phyloP scores from a whole-genome alignment of 2,113 vertebrate species.

The Ploceus nigricollis region DNA sequence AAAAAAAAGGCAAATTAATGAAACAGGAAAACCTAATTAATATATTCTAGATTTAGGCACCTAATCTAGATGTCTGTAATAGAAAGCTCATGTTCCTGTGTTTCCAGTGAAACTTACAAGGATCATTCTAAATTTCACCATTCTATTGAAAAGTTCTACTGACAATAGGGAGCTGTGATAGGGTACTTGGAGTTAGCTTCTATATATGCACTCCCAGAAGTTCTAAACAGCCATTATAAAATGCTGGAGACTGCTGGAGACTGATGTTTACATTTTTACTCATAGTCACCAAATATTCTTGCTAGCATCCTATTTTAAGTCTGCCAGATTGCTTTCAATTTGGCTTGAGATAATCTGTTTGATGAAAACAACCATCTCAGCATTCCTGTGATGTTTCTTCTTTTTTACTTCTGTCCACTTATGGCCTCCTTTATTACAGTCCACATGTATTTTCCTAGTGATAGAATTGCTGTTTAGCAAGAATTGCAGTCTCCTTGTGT shows the following conservation, averaged over 20 bases:
- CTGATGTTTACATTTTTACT: slow-evolving; percentile 10
- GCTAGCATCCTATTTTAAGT: neutral
- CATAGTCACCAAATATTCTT: neutral
- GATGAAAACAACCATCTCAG: neutral
- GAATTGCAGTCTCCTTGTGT: neutral
- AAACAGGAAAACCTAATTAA: neutral
- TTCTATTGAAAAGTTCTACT: neutral
- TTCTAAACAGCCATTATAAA: neutral
- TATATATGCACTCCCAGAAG: neutral
- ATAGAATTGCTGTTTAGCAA: neutral
- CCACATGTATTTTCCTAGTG: neutral
- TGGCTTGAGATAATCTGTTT: neutral
- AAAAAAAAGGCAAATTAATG: neutral
- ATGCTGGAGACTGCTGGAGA: neutral
- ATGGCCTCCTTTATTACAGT: neutral
- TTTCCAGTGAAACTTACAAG: neutral
- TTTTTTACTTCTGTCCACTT: neutral
- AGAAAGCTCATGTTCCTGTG: neutral
- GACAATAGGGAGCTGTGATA: neutral
- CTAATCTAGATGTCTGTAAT: neutral
- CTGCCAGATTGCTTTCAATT: neutral
- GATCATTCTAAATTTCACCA: neutral
- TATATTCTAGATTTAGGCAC: neutral
- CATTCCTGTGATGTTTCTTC: neutral
- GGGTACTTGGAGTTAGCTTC: neutral